Percentiles rank a stretch among this genome's conserved stretches.
Conservation (phyloP, 2,113 vertebrate genomes). For the Ammodytes marinus region DNA sequence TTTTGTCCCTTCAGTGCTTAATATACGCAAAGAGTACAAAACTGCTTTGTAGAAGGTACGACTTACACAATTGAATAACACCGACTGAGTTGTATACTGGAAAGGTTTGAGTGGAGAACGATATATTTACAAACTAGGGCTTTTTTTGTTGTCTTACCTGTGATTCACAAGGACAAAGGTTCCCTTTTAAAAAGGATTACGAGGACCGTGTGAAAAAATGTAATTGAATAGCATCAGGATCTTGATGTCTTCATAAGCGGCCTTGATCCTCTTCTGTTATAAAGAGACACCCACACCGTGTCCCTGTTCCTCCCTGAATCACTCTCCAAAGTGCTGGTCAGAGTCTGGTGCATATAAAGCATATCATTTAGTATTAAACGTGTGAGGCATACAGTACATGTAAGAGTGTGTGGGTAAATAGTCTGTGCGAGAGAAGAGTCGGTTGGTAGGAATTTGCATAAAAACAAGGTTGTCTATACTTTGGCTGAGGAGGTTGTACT, state of each 20-base stretch:
- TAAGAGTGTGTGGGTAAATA: conserved; percentile 31
- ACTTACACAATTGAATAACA: conserved; percentile 16
- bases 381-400: conserved; percentile 4
- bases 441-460: conserved; percentile 31
- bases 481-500: conserved; percentile 14
- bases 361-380: conserved; percentile 23
- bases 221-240: conserved; percentile 6
- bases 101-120: neutral
- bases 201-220: neutral
- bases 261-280: conserved; percentile 3
- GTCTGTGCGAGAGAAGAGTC: conserved; percentile 24
- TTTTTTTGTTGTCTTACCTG: neutral
- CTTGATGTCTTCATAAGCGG: neutral
- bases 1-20: neutral
- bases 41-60: neutral
- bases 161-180: neutral
- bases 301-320: conserved; percentile 3
- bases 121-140: neutral
- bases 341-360: conserved; percentile 20
- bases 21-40: conserved; percentile 8
- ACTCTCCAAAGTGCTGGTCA: conserved; percentile 22
- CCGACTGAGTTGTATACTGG: neutral
- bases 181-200: neutral
- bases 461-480: conserved; percentile 12
- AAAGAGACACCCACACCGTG: neutral